Conservation (phyloP, 2,113 vertebrate species). For the Sceloporus undulatus region DNA sequence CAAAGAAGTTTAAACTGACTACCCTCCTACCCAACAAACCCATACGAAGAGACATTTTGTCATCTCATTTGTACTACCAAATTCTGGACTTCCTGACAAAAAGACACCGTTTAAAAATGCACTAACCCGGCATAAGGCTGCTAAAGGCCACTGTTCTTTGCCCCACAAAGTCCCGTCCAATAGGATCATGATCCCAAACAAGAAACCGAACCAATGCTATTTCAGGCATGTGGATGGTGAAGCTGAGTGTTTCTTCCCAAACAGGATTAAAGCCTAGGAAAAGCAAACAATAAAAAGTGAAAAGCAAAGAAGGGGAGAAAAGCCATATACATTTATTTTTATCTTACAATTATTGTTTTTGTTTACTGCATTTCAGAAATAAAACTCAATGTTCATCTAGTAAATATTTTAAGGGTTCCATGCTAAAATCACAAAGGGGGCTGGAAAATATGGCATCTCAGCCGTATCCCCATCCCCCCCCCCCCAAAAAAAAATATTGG, state of each 20-base stretch:
- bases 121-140: conserved; percentile 94
- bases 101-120: background rate
- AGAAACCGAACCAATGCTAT: conserved; percentile 94
- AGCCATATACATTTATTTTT: background rate
- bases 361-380: background rate
- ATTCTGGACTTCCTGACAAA: background rate
- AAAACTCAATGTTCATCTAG: background rate
- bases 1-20: background rate
- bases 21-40: background rate
- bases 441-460: background rate
- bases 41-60: background rate
- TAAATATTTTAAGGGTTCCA: background rate
- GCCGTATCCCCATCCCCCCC: too few species aligned
- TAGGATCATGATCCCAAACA: conserved; percentile 98
- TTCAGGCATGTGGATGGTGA: conserved; percentile 97
- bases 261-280: conserved; percentile 95
- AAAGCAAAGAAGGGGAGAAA: too few species aligned
- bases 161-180: conserved; percentile 96
- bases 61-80: background rate
- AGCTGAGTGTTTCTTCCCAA: conserved; percentile 97
- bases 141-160: conserved; percentile 95
- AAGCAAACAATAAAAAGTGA: conserved; percentile 18
- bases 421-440: background rate
- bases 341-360: too few species aligned
- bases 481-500: background rate